phyloP scores from a whole-genome alignment of 53 echinoderm and acorn worm genomes.

The Paracentrotus lividus region DNA sequence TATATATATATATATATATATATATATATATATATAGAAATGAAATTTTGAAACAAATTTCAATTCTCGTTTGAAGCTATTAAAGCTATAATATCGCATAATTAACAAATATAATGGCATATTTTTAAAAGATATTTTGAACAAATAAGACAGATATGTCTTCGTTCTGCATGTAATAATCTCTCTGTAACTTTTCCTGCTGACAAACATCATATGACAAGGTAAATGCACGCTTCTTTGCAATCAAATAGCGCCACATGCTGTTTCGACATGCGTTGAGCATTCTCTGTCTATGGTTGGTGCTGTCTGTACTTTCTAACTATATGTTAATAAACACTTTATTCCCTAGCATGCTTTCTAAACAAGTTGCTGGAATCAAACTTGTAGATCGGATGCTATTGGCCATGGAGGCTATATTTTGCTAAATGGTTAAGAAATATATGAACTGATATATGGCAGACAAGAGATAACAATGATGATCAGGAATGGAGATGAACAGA shows the following conservation, averaged over 20 bases:
- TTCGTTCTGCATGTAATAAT: background rate
- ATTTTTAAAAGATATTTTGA: too few relatives aligned
- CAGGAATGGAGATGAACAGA: background rate
- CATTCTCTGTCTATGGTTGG: background rate
- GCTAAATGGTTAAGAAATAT: background rate
- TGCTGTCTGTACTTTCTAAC: slow-evolving; percentile 16
- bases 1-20: too few relatives aligned
- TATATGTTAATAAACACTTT: background rate
- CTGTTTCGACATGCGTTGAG: background rate
- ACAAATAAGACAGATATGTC: background rate
- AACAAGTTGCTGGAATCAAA: slow-evolving; percentile 2
- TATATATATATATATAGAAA: too few relatives aligned
- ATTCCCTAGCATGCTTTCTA: background rate
- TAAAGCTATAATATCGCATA: too few relatives aligned
- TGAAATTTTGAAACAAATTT: too few relatives aligned
- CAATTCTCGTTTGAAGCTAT: too few relatives aligned
- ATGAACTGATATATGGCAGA: background rate
- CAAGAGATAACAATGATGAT: background rate
- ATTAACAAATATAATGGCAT: background rate
- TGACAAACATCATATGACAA: background rate
- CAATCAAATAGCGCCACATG: slow-evolving; percentile 12
- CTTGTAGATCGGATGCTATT: background rate
- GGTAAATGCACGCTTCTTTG: background rate
- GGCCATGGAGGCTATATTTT: background rate
- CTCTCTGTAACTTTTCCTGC: background rate